phyloP scores from a whole-genome alignment of 2,888 invertebrate genomes.

The Brachypalpus laphriformis region DNA sequence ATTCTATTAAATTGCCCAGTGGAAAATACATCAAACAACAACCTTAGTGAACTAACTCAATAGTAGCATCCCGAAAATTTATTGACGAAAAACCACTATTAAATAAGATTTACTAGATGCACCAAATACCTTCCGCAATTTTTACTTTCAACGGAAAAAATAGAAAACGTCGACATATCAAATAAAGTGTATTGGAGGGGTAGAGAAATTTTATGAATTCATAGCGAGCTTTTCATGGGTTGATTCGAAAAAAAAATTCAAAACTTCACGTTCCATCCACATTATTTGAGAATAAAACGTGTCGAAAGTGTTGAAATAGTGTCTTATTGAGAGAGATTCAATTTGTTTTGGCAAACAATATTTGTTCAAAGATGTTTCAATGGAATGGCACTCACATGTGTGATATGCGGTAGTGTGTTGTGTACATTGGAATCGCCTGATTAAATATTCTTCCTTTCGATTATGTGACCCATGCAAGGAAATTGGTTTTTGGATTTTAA shows the following conservation, averaged over 20 bases:
- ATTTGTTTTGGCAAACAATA: constrained; percentile 69
- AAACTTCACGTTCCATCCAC: constrained; percentile 67
- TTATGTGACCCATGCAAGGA: constrained; percentile 27
- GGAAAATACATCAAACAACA: not conserved
- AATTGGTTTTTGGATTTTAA: constrained; percentile 31
- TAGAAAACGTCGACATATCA: constrained; percentile 31
- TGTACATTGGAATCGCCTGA: constrained; percentile 47
- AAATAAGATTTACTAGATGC: constrained; percentile 32
- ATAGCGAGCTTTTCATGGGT: constrained; percentile 57
- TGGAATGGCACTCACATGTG: constrained; percentile 46
- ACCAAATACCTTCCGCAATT: constrained; percentile 21
- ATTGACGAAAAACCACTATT: not conserved
- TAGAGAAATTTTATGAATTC: constrained; percentile 56
- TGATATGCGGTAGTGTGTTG: constrained; percentile 44
- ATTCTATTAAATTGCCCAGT: too few relatives aligned
- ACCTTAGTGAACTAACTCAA: not conserved
- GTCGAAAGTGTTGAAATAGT: constrained; percentile 67
- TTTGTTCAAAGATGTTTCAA: constrained; percentile 56
- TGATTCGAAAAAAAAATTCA: constrained; percentile 49
- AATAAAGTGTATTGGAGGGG: constrained; percentile 40
- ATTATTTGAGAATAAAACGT: constrained; percentile 68
- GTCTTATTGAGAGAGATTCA: constrained; percentile 65
- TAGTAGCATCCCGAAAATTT: not conserved
- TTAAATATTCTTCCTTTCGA: constrained; percentile 49
- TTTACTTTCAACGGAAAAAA: constrained; percentile 26